Evolutionary conservation across 2,797 vertebrate genomes (phyloP), one percentile per base, ranked within the genome.

Genomic region (Eulemur coronatus): DNA sequence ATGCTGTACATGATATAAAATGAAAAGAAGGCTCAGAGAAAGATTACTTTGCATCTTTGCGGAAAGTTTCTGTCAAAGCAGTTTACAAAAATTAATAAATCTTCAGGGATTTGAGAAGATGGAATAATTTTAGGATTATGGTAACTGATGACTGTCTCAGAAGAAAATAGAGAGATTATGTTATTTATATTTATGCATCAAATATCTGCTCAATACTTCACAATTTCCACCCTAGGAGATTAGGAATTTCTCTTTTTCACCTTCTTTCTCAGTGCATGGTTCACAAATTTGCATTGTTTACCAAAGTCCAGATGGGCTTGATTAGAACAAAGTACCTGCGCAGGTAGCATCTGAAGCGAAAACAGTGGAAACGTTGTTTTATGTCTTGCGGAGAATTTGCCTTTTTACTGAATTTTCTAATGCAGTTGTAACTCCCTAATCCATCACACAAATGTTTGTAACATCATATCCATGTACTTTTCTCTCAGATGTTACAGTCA

Each of bases 71-170:
- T 95, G 89, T 98, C 98, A 98, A 98, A 98, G 93, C 76, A 97
- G 43, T 98, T 98, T 98, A 97, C 98, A 96, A 98, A 98, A 98
- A 98, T 98, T 98, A 98, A 98, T 98, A 98, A 98, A 98, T 98
- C 95, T 94, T 90, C 86, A 86, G 87, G 95, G 97, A 98, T 98
- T 99, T 98, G 86, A 91, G 59, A 97, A 97, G 94, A 97, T 48
- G 17, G 94, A 97, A 97, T 98, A 97, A 98, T 98, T 98, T 98
- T 97, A 97, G 97, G 97, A 97, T 98, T 98, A 97, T 85, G 59
- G 84, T 98, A 98, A 96, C 94, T 96, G 90, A 84, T 28, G 94
- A 81, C 92, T 97, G 70, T 98, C 97, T 96, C 75, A 72, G 94
- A 98, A 97, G 96, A 98, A 98, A 94, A 95, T 61, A 96, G 73